A percentile compares a stretch with the other conserved stretches of the same genome.
These are phyloP conservation scores for Camelus dromedarius DNA, from an alignment of 2,113 vertebrate species.

Conservation along the genomic window DNA sequence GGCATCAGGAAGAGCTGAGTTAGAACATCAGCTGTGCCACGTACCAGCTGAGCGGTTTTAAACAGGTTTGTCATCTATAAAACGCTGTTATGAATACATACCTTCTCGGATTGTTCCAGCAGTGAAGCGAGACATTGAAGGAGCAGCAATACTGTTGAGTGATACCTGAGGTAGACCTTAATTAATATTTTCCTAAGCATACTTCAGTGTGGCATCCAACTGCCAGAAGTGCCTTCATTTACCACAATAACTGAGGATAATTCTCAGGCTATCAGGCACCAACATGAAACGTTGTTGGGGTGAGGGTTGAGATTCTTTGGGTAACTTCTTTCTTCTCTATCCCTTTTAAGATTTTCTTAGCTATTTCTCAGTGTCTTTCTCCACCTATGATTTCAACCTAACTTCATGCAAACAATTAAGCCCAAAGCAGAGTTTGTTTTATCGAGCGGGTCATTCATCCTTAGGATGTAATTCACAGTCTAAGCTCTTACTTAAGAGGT, in stretches of 20 bases:
- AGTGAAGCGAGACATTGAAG: conserved; percentile 19
- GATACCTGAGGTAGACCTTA: not conserved
- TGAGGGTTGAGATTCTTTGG: not conserved
- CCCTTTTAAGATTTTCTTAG: not conserved
- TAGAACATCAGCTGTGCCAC: not conserved
- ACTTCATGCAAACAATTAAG: not conserved
- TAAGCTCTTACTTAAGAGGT: not conserved
- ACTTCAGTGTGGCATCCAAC: not conserved
- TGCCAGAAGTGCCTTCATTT: not conserved
- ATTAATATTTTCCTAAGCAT: not conserved
- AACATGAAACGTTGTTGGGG: not conserved
- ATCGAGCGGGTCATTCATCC: not conserved
- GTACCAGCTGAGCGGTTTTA: not conserved
- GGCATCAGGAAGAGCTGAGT: not conserved
- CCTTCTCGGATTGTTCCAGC: not conserved
- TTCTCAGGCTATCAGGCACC: not conserved
- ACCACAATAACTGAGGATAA: not conserved
- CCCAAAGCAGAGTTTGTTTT: not conserved
- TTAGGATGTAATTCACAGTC: not conserved
- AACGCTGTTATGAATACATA: not conserved
- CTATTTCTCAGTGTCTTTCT: not conserved
- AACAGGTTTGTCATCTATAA: not conserved
- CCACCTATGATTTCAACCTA: not conserved
- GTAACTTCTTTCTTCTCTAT: not conserved
- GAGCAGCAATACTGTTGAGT: not conserved